A percentile compares a stretch with the other conserved stretches of the same genome.
phyloP scores from a whole-genome alignment of 2,888 invertebrate genomes.

The Aromia moschata region DNA sequence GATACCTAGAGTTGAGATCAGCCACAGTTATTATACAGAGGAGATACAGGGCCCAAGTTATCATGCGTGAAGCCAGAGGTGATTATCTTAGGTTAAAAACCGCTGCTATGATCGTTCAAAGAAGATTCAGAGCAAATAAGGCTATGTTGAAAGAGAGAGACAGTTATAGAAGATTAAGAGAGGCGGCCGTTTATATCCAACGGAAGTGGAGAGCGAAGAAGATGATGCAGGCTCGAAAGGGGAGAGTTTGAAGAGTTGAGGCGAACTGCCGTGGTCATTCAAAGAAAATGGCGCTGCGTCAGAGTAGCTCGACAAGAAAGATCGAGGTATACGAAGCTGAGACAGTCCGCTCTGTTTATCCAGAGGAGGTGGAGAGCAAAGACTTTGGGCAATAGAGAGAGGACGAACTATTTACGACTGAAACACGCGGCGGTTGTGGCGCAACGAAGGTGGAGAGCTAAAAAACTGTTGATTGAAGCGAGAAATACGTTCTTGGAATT shows the following conservation, averaged over 20 bases:
- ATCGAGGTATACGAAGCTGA: conserved; percentile 34
- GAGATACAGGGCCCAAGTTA: conserved; percentile 58
- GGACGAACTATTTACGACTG: conserved; percentile 24
- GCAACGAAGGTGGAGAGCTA: conserved; percentile 30
- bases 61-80: conserved; percentile 55
- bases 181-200: conserved; percentile 61
- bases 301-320: background rate
- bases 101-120: conserved; percentile 64
- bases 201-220: conserved; percentile 61
- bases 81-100: conserved; percentile 57
- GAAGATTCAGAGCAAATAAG: conserved; percentile 63
- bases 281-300: conserved; percentile 26
- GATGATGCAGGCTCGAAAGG: conserved; percentile 42
- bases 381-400: conserved; percentile 60
- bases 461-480: conserved; percentile 24
- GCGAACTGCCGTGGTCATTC: conserved; percentile 8
- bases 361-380: conserved; percentile 65
- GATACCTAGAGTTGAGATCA: conserved; percentile 55
- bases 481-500: conserved; percentile 39
- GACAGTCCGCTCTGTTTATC: conserved; percentile 56
- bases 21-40: conserved; percentile 49
- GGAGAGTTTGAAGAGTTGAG: conserved; percentile 27
- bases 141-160: conserved; percentile 53
- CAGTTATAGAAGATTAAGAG: conserved; percentile 31
- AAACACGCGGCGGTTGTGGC: conserved; percentile 9